These are phyloP conservation scores for Tiliqua scincoides DNA, from an alignment of 2,113 vertebrate genomes.

Conservation along the genomic window DNA sequence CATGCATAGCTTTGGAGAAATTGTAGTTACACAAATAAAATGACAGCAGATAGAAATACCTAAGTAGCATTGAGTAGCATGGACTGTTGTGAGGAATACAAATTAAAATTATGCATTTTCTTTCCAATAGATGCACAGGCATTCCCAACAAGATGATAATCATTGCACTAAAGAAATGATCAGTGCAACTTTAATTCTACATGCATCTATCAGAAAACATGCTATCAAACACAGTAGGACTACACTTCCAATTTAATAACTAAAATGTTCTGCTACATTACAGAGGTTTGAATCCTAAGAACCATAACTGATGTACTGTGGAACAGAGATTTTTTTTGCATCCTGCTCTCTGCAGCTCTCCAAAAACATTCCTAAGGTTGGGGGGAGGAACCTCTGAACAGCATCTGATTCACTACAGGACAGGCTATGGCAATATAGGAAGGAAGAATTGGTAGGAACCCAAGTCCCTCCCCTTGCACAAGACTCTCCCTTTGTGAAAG, in stretches of 20 bases:
- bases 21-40: conserved; percentile 9
- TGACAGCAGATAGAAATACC: background rate
- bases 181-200: background rate
- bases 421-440: no score
- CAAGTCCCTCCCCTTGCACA: background rate
- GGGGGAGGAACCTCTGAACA: background rate
- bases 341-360: background rate
- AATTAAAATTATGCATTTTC: background rate
- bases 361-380: background rate
- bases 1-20: background rate
- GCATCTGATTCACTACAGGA: background rate
- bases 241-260: background rate
- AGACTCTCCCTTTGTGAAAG: background rate
- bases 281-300: background rate
- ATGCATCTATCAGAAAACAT: background rate
- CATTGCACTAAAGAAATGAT: background rate
- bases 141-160: background rate
- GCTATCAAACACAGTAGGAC: background rate
- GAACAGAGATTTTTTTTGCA: background rate
- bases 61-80: background rate
- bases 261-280: background rate
- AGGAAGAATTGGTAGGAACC: background rate
- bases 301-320: background rate
- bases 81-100: background rate
- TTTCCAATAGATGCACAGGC: background rate